phyloP scores from a whole-genome alignment of 2,113 vertebrate species.

The Pelvicachromis taeniatus region DNA sequence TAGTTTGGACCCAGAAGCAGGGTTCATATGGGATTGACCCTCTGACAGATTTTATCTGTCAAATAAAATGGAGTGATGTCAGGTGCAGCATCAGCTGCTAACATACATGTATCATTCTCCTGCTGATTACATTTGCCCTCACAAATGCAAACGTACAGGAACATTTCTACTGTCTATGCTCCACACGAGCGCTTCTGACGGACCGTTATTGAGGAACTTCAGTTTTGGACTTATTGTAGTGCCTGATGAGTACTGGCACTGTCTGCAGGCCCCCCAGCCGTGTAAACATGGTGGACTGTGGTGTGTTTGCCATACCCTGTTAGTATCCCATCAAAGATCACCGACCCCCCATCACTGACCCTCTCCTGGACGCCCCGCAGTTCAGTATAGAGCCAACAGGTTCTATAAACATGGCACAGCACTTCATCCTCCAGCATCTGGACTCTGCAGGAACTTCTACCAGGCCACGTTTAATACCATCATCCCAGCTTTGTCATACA shows the following conservation, averaged over 20 bases:
- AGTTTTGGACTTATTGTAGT: neutral
- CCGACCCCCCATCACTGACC: neutral
- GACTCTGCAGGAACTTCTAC: neutral
- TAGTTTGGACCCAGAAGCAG: too few species aligned
- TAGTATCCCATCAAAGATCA: neutral
- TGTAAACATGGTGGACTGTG: neutral
- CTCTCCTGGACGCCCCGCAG: neutral
- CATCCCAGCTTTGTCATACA: neutral
- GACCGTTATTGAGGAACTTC: neutral
- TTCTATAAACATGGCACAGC: neutral
- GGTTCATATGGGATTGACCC: too few species aligned
- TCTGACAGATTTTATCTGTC: too few species aligned
- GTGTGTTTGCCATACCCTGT: neutral
- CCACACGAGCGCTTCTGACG: accelerated
- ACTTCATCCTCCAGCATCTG: neutral
- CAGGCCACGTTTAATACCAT: neutral
- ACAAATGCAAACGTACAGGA: neutral
- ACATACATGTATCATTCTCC: neutral
- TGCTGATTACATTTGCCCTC: neutral
- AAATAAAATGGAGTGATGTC: neutral
- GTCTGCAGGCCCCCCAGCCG: too few species aligned
- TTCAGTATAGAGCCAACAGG: neutral
- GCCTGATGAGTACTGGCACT: neutral
- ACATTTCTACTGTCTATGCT: neutral
- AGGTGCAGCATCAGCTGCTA: neutral